A percentile compares a stretch with the other conserved stretches of the same genome.
These are phyloP conservation scores for Oreochromis spilurus DNA, from an alignment of 2,113 vertebrate species.

Conservation along the genomic window DNA sequence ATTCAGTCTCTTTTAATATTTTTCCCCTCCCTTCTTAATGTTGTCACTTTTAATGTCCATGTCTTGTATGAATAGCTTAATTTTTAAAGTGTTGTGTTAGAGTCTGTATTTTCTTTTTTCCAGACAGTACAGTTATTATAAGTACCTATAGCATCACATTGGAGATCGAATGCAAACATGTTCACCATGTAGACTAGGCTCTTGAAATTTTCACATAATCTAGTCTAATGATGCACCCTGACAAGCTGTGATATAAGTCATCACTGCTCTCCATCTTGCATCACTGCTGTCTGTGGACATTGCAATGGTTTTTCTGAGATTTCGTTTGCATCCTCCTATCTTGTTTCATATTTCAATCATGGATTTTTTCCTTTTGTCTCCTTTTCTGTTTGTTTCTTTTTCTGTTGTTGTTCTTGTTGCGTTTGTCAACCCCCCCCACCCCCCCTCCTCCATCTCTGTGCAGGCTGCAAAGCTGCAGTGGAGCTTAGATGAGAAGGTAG, in stretches of 20 bases:
- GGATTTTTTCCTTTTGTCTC: slow-evolving; percentile 37
- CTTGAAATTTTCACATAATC: neutral
- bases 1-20: neutral
- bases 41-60: neutral
- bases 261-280: slow-evolving; percentile 29
- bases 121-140: neutral
- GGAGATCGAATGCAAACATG: neutral
- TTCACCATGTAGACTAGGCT: neutral
- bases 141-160: neutral
- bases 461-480: slow-evolving; percentile 78
- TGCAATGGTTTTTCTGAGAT: neutral
- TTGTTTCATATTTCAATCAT: slow-evolving; percentile 42
- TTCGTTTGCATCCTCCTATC: slow-evolving; percentile 27
- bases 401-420: slow-evolving; percentile 38
- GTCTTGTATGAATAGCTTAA: neutral
- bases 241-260: slow-evolving; percentile 10
- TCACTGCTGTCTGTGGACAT: slow-evolving; percentile 21
- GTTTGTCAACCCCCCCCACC: slow-evolving; percentile 1
- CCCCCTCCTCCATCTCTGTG: slow-evolving; percentile 55
- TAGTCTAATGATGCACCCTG: neutral
- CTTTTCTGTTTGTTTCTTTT: slow-evolving; percentile 37
- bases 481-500: slow-evolving; percentile 79
- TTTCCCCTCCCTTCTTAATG: neutral
- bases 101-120: neutral
- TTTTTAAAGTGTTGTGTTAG: neutral